These are phyloP conservation scores for Oreochromis aureus DNA, from an alignment of 2,113 vertebrate genomes.

Conservation along the genomic window DNA sequence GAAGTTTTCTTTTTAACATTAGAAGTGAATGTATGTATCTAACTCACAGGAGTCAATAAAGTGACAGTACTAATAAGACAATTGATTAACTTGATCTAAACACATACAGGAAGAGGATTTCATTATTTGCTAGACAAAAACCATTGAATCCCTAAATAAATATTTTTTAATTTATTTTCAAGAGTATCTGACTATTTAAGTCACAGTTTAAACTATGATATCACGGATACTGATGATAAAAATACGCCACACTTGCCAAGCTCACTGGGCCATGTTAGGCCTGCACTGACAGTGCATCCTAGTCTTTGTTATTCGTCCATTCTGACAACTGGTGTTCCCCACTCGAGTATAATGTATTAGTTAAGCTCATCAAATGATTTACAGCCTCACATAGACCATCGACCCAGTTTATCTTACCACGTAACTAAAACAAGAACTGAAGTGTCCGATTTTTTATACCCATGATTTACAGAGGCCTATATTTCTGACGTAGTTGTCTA, in stretches of 20 bases:
- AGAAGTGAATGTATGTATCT: background rate
- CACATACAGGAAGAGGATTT: background rate
- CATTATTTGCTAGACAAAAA: background rate
- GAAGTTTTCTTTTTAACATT: background rate
- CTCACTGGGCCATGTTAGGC: constrained; percentile 70
- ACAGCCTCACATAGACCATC: background rate
- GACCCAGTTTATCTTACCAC: background rate
- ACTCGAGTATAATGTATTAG: background rate
- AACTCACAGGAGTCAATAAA: background rate
- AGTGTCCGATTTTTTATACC: background rate
- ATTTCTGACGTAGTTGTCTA: constrained; percentile 65
- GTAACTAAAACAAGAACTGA: background rate
- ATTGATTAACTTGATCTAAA: background rate
- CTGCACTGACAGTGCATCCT: constrained; percentile 64
- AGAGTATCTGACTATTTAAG: background rate
- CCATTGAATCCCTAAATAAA: background rate
- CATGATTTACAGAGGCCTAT: constrained; percentile 53
- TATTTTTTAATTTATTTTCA: background rate
- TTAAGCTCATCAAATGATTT: background rate
- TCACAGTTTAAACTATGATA: background rate
- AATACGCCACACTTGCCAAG: constrained; percentile 70
- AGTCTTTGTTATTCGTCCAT: constrained; percentile 64
- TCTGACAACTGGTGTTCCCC: constrained; percentile 44
- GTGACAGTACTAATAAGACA: background rate
- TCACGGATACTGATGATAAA: constrained; percentile 47